Percentiles rank a stretch among this genome's conserved stretches.
These are phyloP conservation scores for Vombatus ursinus DNA, from an alignment of 2,113 vertebrate genomes.

Conservation along the genomic window DNA sequence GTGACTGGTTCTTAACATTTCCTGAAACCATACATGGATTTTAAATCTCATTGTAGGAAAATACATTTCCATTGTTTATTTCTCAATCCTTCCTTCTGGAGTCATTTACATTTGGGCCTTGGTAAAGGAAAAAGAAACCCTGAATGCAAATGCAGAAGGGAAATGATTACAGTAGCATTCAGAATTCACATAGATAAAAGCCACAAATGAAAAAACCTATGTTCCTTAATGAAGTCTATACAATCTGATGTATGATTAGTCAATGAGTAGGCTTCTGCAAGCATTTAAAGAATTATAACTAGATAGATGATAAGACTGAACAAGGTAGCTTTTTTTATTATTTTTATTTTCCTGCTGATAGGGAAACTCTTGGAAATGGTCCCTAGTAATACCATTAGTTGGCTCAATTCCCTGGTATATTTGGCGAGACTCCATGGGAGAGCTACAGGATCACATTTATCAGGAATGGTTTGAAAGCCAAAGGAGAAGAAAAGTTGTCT, in stretches of 20 bases:
- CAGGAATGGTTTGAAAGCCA: slow-evolving; percentile 44
- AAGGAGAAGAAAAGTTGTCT: slow-evolving; percentile 47
- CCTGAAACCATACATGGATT: neutral
- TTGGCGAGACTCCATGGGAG: neutral
- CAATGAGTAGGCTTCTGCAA: slow-evolving; percentile 57
- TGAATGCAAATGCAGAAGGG: neutral
- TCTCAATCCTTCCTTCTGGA: neutral
- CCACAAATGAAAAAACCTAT: slow-evolving; percentile 42
- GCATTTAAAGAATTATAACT: slow-evolving; percentile 53
- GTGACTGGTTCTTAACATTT: neutral
- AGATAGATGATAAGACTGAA: slow-evolving; percentile 33
- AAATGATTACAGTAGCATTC: neutral
- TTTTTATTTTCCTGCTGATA: slow-evolving; percentile 60
- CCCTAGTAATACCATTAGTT: slow-evolving; percentile 27
- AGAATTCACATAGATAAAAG: neutral
- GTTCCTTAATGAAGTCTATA: slow-evolving; percentile 49
- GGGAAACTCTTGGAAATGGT: slow-evolving; percentile 59
- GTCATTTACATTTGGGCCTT: slow-evolving; percentile 9
- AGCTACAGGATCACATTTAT: slow-evolving; percentile 59
- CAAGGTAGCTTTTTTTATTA: neutral
- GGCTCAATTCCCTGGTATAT: slow-evolving; percentile 38
- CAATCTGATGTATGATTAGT: slow-evolving; percentile 67
- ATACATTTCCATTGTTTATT: neutral
- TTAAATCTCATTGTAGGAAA: slow-evolving; percentile 17
- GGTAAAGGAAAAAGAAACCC: neutral